These are phyloP conservation scores for Callipepla squamata DNA, from an alignment of 2,113 vertebrate species.

Conservation along the genomic window DNA sequence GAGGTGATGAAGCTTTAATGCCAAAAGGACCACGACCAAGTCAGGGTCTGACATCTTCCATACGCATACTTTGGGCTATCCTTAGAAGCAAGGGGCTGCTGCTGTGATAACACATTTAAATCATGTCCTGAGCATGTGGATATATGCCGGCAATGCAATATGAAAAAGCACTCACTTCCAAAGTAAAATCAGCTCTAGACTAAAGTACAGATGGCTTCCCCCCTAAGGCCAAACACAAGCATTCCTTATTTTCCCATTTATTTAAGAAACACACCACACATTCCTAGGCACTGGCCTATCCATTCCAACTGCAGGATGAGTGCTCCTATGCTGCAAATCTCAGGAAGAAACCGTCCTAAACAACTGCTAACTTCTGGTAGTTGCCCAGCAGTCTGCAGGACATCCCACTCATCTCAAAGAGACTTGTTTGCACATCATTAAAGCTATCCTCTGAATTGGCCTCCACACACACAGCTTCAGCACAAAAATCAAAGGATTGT, in stretches of 20 bases:
- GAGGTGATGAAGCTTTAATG: neutral
- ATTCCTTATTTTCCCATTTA: constrained; percentile 3
- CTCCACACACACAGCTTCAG: neutral
- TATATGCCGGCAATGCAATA: neutral
- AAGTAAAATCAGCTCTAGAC: neutral
- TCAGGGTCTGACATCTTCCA: neutral
- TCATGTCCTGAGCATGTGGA: accelerated
- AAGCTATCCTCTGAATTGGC: neutral
- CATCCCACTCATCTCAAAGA: neutral
- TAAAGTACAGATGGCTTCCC: constrained; percentile 11
- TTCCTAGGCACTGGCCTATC: constrained; percentile 11
- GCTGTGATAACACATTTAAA: neutral
- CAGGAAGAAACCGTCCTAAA: neutral
- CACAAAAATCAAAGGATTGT: accelerated
- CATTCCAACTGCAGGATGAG: neutral
- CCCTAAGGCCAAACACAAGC: neutral
- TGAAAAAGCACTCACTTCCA: neutral
- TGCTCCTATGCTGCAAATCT: neutral
- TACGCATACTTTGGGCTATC: neutral
- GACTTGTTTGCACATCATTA: neutral
- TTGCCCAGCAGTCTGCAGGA: neutral
- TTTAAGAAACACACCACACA: neutral
- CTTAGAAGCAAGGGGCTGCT: neutral
- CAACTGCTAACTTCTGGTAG: constrained; percentile 1
- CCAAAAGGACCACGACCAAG: neutral